Conservation (phyloP, 2,888 invertebrate species). For the Pachycephus smyrnensis region DNA sequence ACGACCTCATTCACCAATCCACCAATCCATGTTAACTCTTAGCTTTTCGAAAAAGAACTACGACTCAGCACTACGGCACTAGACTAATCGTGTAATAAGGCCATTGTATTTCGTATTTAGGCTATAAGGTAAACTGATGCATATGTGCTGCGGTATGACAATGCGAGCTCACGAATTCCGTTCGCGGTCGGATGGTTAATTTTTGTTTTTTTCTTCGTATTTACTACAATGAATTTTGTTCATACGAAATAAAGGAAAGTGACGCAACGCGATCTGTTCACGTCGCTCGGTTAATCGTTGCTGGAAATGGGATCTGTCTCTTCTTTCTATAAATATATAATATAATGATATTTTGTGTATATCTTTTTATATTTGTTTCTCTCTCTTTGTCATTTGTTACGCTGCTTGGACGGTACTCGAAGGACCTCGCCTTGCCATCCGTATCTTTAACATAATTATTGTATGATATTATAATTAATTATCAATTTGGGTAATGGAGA, state of each 20-base stretch:
- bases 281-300: not conserved
- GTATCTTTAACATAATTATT: conserved; percentile 4
- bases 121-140: conserved; percentile 26
- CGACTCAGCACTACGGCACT: conserved; percentile 43
- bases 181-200: not conserved
- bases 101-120: conserved; percentile 62
- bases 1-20: not conserved
- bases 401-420: not conserved
- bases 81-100: conserved; percentile 49
- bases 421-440: not conserved
- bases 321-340: not conserved
- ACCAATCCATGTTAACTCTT: conserved; percentile 9
- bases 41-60: conserved; percentile 27
- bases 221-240: not conserved
- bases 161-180: not conserved
- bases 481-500: not conserved
- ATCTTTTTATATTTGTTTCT: too few relatives aligned
- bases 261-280: not conserved
- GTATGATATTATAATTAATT: conserved; percentile 9
- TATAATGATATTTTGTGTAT: not conserved
- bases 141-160: not conserved
- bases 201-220: not conserved
- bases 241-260: not conserved
- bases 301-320: not conserved
- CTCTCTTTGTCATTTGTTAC: not conserved